Conservation (phyloP, 2,113 vertebrate species). For the Trichechus manatus region DNA sequence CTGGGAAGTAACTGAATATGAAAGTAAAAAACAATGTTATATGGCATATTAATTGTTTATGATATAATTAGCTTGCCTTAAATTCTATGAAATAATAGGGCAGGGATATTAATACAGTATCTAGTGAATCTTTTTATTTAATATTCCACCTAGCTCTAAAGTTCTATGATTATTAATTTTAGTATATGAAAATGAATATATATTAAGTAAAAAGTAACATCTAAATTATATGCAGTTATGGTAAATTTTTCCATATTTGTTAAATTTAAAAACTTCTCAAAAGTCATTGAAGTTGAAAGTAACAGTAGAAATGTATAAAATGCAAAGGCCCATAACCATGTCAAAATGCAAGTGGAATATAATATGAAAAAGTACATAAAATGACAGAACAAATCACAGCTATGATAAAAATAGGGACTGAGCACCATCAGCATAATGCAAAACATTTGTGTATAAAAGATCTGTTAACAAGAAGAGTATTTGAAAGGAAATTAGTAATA, state of each 20-base stretch:
- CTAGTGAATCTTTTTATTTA: not conserved
- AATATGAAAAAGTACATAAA: not conserved
- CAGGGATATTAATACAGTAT: not conserved
- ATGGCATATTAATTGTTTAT: not conserved
- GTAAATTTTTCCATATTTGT: not conserved
- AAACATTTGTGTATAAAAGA: not conserved
- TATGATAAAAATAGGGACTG: not conserved
- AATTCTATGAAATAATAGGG: not conserved
- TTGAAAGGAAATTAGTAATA: not conserved
- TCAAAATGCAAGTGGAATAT: not conserved
- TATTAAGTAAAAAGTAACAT: not conserved
- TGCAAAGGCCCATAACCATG: not conserved
- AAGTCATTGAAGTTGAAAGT: not conserved
- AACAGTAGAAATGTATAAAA: not conserved
- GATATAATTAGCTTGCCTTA: not conserved
- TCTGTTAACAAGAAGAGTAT: not conserved
- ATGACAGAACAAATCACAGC: not conserved
- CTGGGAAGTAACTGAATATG: not conserved
- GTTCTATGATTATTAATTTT: not conserved
- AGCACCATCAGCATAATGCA: not conserved
- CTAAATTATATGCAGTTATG: not conserved
- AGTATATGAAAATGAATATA: not conserved
- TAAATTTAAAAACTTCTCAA: not conserved
- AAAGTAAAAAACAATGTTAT: not conserved
- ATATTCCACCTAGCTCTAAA: not conserved